Evolutionary conservation across 2,888 invertebrate species (phyloP).

Genomic region (Ophonus ardosiacus): DNA sequence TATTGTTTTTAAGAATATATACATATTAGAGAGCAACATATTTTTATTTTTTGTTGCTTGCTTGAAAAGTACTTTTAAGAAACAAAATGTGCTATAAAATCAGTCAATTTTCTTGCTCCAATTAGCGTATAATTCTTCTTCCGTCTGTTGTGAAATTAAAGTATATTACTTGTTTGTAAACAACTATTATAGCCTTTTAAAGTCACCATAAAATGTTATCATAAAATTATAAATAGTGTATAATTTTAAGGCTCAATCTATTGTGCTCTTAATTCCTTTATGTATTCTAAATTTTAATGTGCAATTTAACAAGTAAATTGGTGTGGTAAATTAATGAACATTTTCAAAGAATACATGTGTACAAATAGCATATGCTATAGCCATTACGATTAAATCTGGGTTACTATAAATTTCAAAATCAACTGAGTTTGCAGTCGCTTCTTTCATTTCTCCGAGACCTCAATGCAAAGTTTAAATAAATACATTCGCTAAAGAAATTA

Average conservation of each 20-base stretch:
- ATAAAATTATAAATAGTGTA: background rate
- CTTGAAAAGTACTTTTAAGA: too few species aligned
- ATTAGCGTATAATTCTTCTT: background rate
- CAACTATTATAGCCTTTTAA: background rate
- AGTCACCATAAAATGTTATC: background rate
- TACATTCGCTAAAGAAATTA: background rate
- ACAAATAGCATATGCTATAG: constrained; percentile 20
- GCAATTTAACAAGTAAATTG: background rate
- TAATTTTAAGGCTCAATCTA: background rate
- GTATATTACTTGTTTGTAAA: background rate
- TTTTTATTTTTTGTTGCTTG: too few species aligned
- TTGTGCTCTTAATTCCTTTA: background rate
- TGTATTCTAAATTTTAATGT: background rate
- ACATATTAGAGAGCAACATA: too few species aligned
- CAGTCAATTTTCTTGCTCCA: background rate
- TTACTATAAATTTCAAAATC: constrained; percentile 13
- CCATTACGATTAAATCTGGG: constrained; percentile 24
- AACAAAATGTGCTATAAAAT: background rate
- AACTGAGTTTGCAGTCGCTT: constrained; percentile 11
- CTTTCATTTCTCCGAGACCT: background rate
- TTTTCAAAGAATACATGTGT: constrained; percentile 1
- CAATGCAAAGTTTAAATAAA: background rate
- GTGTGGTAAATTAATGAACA: constrained; percentile 8
- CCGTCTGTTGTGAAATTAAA: background rate
- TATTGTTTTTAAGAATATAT: too few species aligned